These are phyloP conservation scores for Gandaritis pyraliata DNA, from an alignment of 2,888 invertebrate species.

Conservation along the genomic window DNA sequence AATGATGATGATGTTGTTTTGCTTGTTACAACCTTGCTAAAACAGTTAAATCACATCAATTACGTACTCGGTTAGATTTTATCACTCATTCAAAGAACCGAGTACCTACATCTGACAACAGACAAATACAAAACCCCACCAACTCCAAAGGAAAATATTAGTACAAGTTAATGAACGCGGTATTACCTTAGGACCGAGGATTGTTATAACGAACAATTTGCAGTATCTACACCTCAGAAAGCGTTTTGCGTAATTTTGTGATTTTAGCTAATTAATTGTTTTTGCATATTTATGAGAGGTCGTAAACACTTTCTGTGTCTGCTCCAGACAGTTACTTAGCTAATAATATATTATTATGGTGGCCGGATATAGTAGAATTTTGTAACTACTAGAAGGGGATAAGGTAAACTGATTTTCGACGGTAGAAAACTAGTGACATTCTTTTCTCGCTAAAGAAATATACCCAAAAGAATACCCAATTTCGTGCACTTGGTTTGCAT, in stretches of 20 bases:
- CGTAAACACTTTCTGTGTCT: slow-evolving; percentile 22
- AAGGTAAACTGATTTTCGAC: no score
- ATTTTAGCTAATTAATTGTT: slow-evolving; percentile 39
- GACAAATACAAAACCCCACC: slow-evolving; percentile 56
- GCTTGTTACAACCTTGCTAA: no score
- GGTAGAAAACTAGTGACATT: no score
- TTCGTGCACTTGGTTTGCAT: no score
- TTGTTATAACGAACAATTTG: slow-evolving; percentile 44
- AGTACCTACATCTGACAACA: background rate
- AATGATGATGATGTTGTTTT: no score
- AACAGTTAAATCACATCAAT: background rate
- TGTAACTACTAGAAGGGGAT: no score
- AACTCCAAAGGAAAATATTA: slow-evolving; percentile 53
- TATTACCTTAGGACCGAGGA: slow-evolving; percentile 48
- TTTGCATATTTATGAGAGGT: slow-evolving; percentile 27
- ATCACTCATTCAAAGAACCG: background rate
- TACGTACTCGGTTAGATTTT: background rate
- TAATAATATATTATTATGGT: slow-evolving; percentile 5
- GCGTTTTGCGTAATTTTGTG: slow-evolving; percentile 31
- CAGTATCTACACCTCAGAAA: slow-evolving; percentile 35
- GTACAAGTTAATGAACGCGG: slow-evolving; percentile 52
- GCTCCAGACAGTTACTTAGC: slow-evolving; percentile 22
- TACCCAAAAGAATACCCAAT: no score
- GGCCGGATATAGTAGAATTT: background rate
- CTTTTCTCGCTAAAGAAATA: no score